Conservation (phyloP, 2,113 vertebrate species). For the Okapia johnstoni region DNA sequence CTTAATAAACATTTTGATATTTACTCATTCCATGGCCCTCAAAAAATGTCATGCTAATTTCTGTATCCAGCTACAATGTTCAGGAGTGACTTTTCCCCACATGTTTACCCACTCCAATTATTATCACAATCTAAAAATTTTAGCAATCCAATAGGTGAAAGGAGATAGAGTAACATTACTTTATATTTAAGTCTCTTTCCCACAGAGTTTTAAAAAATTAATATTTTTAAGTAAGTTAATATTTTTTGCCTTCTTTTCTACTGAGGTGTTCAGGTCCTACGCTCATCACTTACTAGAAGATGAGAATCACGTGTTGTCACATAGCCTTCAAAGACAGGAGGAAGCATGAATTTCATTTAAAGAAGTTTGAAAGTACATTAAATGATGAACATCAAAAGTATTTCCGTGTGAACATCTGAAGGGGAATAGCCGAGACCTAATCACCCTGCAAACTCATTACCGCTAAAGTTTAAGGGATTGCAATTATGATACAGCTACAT, state of each 20-base stretch:
- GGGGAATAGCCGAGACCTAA: neutral
- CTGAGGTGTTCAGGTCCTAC: neutral
- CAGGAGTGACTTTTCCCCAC: neutral
- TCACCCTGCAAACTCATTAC: rapidly evolving
- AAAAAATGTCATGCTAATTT: neutral
- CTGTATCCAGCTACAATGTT: neutral
- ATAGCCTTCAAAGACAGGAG: neutral
- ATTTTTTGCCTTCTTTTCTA: neutral
- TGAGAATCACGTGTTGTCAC: rapidly evolving
- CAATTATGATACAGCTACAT: rapidly evolving
- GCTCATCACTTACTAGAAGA: neutral
- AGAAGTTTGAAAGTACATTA: neutral
- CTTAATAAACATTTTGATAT: neutral
- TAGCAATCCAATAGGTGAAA: neutral
- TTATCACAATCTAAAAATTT: neutral
- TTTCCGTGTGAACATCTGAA: rapidly evolving
- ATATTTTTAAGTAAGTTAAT: neutral
- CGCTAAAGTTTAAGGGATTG: neutral
- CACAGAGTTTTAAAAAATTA: neutral
- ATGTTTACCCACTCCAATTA: neutral
- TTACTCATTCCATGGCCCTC: neutral
- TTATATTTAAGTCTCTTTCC: neutral
- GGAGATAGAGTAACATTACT: neutral
- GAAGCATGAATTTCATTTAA: neutral
- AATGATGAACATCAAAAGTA: rapidly evolving